These are phyloP conservation scores for Cantharis lateralis DNA, from an alignment of 2,888 invertebrate genomes.

Conservation along the genomic window DNA sequence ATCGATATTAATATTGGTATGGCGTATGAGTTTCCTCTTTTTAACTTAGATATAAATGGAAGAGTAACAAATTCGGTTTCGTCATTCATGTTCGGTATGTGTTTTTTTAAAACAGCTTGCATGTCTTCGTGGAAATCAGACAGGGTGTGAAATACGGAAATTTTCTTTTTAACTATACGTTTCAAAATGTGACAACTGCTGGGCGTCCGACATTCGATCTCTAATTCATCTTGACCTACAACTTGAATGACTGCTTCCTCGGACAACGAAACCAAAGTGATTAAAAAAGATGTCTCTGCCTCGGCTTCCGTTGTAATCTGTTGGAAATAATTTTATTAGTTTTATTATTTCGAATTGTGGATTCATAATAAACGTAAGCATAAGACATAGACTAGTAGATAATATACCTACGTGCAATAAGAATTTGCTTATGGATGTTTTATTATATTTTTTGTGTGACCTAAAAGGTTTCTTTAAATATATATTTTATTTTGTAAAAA, in stretches of 20 bases:
- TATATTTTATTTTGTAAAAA: too few species aligned
- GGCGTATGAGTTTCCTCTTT: not conserved
- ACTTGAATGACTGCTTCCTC: conserved; percentile 67
- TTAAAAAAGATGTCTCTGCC: conserved; percentile 53
- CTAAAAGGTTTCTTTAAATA: too few species aligned
- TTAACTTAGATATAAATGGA: conserved; percentile 20
- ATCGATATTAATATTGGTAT: conserved; percentile 45
- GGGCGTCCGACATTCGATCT: conserved; percentile 59
- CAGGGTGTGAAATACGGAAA: not conserved
- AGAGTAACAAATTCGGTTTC: conserved; percentile 9
- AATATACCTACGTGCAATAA: too few species aligned
- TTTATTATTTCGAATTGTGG: too few species aligned
- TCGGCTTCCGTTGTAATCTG: conserved; percentile 22
- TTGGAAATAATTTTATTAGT: not conserved
- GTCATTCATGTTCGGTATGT: not conserved
- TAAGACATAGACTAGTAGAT: too few species aligned
- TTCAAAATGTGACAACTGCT: conserved; percentile 17
- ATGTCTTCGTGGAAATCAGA: conserved; percentile 7
- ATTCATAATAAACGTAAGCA: too few species aligned
- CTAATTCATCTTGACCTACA: conserved; percentile 58
- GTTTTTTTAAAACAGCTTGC: not conserved
- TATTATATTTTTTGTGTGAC: too few species aligned
- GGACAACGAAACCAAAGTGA: conserved; percentile 60
- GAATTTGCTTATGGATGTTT: too few species aligned
- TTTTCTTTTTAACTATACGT: not conserved